Conservation (phyloP, 2,113 vertebrate genomes). For the Phrynosoma blainvillii region DNA sequence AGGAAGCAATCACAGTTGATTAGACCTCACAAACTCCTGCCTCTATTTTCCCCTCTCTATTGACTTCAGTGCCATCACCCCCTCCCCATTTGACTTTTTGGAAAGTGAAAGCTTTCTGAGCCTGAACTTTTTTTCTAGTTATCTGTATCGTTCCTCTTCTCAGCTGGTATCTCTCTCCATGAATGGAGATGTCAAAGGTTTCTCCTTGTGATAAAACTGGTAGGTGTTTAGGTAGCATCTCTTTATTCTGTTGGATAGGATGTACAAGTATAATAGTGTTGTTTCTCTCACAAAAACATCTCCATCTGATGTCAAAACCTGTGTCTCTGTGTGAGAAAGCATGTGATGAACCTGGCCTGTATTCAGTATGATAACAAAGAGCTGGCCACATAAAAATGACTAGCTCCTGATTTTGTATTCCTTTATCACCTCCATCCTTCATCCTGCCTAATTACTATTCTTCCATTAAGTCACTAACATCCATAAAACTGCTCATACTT, state of each 20-base stretch:
- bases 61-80: background rate
- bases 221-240: background rate
- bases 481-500: too few species aligned
- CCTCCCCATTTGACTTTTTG: background rate
- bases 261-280: background rate
- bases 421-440: too few species aligned
- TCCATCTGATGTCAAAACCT: background rate
- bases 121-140: background rate
- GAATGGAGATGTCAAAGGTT: background rate
- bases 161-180: fast-evolving
- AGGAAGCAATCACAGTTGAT: conserved; percentile 78
- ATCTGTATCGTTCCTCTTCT: background rate
- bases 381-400: background rate
- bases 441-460: too few species aligned
- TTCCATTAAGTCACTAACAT: too few species aligned
- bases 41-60: conserved; percentile 34
- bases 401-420: too few species aligned
- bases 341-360: background rate
- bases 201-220: background rate
- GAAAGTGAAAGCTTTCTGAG: conserved; percentile 25
- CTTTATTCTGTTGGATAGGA: too few species aligned
- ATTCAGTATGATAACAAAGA: background rate
- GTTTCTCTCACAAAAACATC: background rate
- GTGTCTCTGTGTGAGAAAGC: background rate
- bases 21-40: conserved; percentile 59